A percentile compares a stretch with the other conserved stretches of the same genome.
Evolutionary conservation across 2,797 vertebrate species (phyloP).

Genomic region (Fistularia commersonii): DNA sequence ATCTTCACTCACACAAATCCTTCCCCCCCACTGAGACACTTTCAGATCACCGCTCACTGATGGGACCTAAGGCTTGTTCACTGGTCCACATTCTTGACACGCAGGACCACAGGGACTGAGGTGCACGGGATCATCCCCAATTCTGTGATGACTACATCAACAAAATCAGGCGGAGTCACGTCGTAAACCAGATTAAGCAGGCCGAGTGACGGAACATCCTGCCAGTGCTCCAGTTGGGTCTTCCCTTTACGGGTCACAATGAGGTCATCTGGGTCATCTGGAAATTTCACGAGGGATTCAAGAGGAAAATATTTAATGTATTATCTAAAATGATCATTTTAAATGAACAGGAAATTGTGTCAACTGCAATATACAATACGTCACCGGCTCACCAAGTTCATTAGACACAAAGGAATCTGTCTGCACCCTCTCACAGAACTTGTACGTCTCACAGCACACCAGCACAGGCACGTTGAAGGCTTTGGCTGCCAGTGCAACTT

Average conservation of each 20-base stretch:
- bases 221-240: slow-evolving; percentile 83
- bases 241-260: slow-evolving; percentile 79
- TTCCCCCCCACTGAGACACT: slow-evolving; percentile 3
- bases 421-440: slow-evolving; percentile 97
- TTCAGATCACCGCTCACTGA: not conserved
- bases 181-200: slow-evolving; percentile 96
- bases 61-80: slow-evolving; percentile 46
- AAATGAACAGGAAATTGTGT: too few relatives aligned
- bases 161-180: slow-evolving; percentile 92
- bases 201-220: slow-evolving; percentile 77
- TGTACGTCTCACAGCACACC: slow-evolving; percentile 99
- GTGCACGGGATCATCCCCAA: slow-evolving; percentile 98
- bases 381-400: slow-evolving; percentile 84
- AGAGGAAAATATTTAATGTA: not conserved
- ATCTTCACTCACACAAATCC: slow-evolving; percentile 19
- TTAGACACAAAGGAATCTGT: slow-evolving; percentile 98
- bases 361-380: not conserved
- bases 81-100: slow-evolving; percentile 94
- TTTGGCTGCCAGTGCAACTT: slow-evolving; percentile 92
- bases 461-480: slow-evolving; percentile 94
- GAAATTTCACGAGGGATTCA: not conserved
- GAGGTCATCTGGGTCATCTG: slow-evolving; percentile 91
- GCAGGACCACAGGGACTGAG: slow-evolving; percentile 94
- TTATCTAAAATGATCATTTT: too few relatives aligned
- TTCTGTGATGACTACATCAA: slow-evolving; percentile 97